Base-by-base conservation (phyloP, 2,888 invertebrate species). In the Campoletis raptor region DNA sequence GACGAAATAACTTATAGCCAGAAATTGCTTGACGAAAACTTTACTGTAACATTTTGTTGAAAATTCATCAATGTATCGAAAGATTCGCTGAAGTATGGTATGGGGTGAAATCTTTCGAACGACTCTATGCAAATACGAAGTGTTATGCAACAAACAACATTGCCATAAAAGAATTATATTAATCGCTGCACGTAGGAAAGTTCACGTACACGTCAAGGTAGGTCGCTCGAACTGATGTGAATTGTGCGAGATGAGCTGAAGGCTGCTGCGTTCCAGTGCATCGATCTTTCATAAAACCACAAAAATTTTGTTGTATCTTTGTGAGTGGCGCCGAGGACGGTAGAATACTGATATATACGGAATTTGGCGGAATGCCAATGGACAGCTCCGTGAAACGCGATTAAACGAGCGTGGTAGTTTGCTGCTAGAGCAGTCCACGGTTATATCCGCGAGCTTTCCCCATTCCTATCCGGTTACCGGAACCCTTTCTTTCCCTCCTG, bases 291-390 rank as follows among this genome's bases (percentile, higher is more conserved):
- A 61, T 80, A 66, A 81, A 86, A 81, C 70, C 81, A 86, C 72
- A 72, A 89, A 85, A 90, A 88, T 88, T 89, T 89, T 85, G 88
- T 88, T 89, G 89, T 89, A 88, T 86, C 89, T 84, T 84, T 57
- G 70, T 81, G 24, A 66, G 69, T 36, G 40, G 42, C 42, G 18
- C 15, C 18, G 57, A 18, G 69, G 40, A 69, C 81, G 70, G 52
- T 78, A 15, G 67, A 40, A 66, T 67, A 40, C 52, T 52, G 69
- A 36, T 18, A 45, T 42, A 30, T 48, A 72, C 82, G 81, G 81
- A 79, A 73, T 54, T 83, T 89, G 89, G 89, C 90, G 84, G 84
- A 87, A 87, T 87, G 89, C 90, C 89, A 89, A 87, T 90, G 89
- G 87, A 89, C 84, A 81, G 81, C 72, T 64, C 81, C 77, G 30